Conservation (phyloP, 2,113 vertebrate genomes). For the Hydropotes inermis region DNA sequence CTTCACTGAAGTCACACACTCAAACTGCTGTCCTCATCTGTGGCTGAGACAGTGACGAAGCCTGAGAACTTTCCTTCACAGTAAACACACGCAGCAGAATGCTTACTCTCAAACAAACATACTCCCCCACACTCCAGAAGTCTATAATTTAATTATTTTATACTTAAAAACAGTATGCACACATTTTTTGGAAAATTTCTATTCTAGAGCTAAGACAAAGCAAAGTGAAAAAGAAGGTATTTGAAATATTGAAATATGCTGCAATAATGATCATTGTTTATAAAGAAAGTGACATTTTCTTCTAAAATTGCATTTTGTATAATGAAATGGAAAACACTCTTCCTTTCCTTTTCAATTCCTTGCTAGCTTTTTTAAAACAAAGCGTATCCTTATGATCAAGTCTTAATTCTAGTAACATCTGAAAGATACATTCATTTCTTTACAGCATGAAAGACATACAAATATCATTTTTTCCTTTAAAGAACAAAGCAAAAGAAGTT, state of each 20-base stretch:
- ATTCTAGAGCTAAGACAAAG: constrained; percentile 68
- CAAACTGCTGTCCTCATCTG: constrained; percentile 64
- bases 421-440: constrained; percentile 86
- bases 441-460: constrained; percentile 86
- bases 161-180: constrained; percentile 45
- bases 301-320: constrained; percentile 73
- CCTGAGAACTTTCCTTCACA: constrained; percentile 60
- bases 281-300: constrained; percentile 74
- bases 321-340: constrained; percentile 74
- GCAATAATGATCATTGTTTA: constrained; percentile 80
- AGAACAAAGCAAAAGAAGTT: constrained; percentile 69
- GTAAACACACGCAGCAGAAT: constrained; percentile 50
- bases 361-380: constrained; percentile 62
- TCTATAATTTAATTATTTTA: constrained; percentile 56
- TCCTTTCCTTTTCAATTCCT: constrained; percentile 54
- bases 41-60: constrained; percentile 35
- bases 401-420: constrained; percentile 77
- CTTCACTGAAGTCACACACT: constrained; percentile 4
- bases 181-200: constrained; percentile 71
- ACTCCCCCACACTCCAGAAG: background rate
- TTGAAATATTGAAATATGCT: constrained; percentile 77
- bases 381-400: constrained; percentile 80
- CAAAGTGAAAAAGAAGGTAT: constrained; percentile 64
- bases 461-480: constrained; percentile 63
- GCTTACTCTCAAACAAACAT: constrained; percentile 44